Evolutionary conservation across 2,888 invertebrate genomes (phyloP).

Genomic region (Thecophora atra): DNA sequence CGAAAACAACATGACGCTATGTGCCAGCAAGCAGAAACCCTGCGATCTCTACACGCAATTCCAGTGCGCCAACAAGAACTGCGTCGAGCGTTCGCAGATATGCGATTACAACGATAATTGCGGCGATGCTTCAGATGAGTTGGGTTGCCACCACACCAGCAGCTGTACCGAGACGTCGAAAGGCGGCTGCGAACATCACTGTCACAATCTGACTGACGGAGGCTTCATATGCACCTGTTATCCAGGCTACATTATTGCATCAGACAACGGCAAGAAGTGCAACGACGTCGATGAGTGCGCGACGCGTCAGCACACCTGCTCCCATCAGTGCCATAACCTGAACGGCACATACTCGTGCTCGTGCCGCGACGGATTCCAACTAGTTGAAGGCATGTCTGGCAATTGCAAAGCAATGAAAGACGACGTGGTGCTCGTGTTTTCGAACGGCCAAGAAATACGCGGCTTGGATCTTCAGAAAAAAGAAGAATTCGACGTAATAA

Average conservation of each 20-base stretch:
- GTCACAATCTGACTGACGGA: slow-evolving; percentile 82
- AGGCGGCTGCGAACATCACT: slow-evolving; percentile 93
- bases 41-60: slow-evolving; percentile 84
- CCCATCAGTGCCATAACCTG: slow-evolving; percentile 90
- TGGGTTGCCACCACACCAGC: slow-evolving; percentile 82
- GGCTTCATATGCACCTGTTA: slow-evolving; percentile 93
- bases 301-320: slow-evolving; percentile 85
- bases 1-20: slow-evolving; percentile 93
- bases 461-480: slow-evolving; percentile 74
- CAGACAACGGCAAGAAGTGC: slow-evolving; percentile 83
- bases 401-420: slow-evolving; percentile 80
- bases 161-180: slow-evolving; percentile 69
- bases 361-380: slow-evolving; percentile 83
- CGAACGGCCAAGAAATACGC: slow-evolving; percentile 88
- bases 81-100: slow-evolving; percentile 79
- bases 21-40: slow-evolving; percentile 78
- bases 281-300: slow-evolving; percentile 91
- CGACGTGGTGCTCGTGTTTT: slow-evolving; percentile 76
- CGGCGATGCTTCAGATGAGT: slow-evolving; percentile 88
- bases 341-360: slow-evolving; percentile 90
- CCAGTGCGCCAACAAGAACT: slow-evolving; percentile 87
- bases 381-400: slow-evolving; percentile 81
- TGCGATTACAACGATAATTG: slow-evolving; percentile 93
- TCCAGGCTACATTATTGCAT: slow-evolving; percentile 83
- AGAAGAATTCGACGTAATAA: slow-evolving; percentile 80